Base-by-base conservation (phyloP, 2,888 invertebrate species). In the Ochropacha duplaris region DNA sequence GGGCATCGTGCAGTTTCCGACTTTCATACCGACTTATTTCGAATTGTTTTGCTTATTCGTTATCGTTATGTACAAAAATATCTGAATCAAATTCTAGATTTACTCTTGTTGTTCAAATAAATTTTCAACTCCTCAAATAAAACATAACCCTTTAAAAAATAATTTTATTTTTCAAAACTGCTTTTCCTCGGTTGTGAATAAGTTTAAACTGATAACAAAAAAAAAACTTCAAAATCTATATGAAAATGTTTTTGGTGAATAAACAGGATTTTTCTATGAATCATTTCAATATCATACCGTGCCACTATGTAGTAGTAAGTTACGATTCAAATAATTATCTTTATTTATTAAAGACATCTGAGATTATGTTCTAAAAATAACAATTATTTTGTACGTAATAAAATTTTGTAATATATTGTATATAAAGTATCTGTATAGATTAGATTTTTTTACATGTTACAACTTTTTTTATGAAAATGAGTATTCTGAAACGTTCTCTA, bases 371-470 rank as follows among this genome's bases (percentile, higher is more conserved):
- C 58, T 58, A 59, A 61, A 63, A 59, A 22, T 19, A 22, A 31
- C 16, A n/a, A 50, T 26, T 0, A 34, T 34, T 52, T 19, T 19
- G 19, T 52, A 31, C 16, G 50, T 11, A 28, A 26, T 26, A 28
- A 52, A 19, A 58, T 72, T 78, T 68, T 89, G 89, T 89, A 88
- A 83, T 76, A 90, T 90, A 90, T 54, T 88, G 88, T 92, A 91
- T 68, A 91, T 87, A 89, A 69, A 73, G 77, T 73, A 31, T 60
- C 11, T 36, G n/a, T 39, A 19, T 84, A 86, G 80, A 68, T 61
- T 87, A 87, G 79, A 74, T 82, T 85, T 85, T 87, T 88, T 87
- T 87, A 86, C 79, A 79, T 81, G 50, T 50, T 24, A 24, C 22
- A n/a, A 11, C n/a, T 24, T 11, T 22, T 5, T 22, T 14, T 50